Conservation (phyloP, 1,140 invertebrate genomes). For the Mycetomoellerius zeteki region DNA sequence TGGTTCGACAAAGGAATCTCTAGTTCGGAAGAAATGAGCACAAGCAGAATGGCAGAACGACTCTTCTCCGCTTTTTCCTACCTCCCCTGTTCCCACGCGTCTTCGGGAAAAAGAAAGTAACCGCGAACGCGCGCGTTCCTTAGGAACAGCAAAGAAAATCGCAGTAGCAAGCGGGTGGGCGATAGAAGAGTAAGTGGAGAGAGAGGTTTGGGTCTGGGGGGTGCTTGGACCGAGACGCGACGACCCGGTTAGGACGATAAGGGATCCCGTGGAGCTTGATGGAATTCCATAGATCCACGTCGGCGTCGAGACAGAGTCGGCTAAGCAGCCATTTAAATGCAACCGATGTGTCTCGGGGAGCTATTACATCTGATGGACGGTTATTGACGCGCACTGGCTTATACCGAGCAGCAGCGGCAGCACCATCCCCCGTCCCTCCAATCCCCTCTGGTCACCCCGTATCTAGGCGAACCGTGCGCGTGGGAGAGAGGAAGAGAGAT, state of each 20-base stretch:
- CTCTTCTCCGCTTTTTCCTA: background rate
- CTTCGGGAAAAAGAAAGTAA: slow-evolving; percentile 60
- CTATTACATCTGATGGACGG: slow-evolving; percentile 88
- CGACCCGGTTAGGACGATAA: slow-evolving; percentile 86
- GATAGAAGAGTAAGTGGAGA: slow-evolving; percentile 36
- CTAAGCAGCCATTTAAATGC: slow-evolving; percentile 88
- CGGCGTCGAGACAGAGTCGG: slow-evolving; percentile 87
- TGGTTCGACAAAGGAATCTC: slow-evolving; percentile 44
- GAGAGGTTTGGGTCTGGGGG: slow-evolving; percentile 63
- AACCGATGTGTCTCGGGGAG: slow-evolving; percentile 87
- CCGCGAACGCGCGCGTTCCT: slow-evolving; percentile 62
- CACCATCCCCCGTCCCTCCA: slow-evolving; percentile 61
- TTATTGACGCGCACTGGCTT: slow-evolving; percentile 87
- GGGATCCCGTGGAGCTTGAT: slow-evolving; percentile 86
- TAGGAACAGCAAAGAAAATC: slow-evolving; percentile 74
- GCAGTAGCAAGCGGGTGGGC: slow-evolving; percentile 55
- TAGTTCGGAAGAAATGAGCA: slow-evolving; percentile 58
- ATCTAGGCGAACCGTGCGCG: slow-evolving; percentile 54
- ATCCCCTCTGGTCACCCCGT: slow-evolving; percentile 70
- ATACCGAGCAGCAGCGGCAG: slow-evolving; percentile 78
- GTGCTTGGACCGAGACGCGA: slow-evolving; percentile 79
- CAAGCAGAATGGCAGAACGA: slow-evolving; percentile 38
- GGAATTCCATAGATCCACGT: slow-evolving; percentile 87
- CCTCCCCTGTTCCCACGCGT: background rate
- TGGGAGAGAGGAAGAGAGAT: slow-evolving; percentile 70